Conservation (phyloP, 1,140 invertebrate genomes). For the Temnothorax longispinosus region DNA sequence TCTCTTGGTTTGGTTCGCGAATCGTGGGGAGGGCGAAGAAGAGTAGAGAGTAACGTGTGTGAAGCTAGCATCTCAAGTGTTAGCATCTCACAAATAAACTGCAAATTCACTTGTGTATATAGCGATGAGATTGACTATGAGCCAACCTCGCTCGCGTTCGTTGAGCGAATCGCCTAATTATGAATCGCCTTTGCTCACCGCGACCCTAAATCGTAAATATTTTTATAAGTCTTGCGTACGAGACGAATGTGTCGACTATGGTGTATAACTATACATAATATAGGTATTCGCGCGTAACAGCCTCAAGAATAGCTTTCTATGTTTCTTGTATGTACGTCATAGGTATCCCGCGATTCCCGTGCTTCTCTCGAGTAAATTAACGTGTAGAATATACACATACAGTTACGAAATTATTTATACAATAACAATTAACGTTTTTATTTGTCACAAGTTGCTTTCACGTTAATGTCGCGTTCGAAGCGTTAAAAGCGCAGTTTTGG, state of each 20-base stretch:
- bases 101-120: neutral
- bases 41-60: too few relatives aligned
- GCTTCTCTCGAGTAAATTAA: too few relatives aligned
- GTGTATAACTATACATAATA: too few relatives aligned
- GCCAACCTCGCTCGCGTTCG: slow-evolving; percentile 19
- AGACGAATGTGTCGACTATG: neutral
- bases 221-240: neutral
- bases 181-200: neutral
- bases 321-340: too few relatives aligned
- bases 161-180: neutral
- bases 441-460: neutral
- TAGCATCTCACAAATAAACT: too few relatives aligned
- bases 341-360: neutral
- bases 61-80: too few relatives aligned
- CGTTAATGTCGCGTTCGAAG: neutral
- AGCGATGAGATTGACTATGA: slow-evolving; percentile 7
- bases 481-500: neutral
- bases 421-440: neutral
- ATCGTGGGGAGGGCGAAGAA: neutral
- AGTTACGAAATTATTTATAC: too few relatives aligned
- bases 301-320: too few relatives aligned
- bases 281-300: too few relatives aligned
- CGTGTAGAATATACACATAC: too few relatives aligned
- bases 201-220: slow-evolving; percentile 12
- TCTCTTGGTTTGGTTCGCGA: neutral